Percentiles rank a stretch among this genome's conserved stretches.
Conservation (phyloP, 1,140 invertebrate species). For the Bombyx mandarina region DNA sequence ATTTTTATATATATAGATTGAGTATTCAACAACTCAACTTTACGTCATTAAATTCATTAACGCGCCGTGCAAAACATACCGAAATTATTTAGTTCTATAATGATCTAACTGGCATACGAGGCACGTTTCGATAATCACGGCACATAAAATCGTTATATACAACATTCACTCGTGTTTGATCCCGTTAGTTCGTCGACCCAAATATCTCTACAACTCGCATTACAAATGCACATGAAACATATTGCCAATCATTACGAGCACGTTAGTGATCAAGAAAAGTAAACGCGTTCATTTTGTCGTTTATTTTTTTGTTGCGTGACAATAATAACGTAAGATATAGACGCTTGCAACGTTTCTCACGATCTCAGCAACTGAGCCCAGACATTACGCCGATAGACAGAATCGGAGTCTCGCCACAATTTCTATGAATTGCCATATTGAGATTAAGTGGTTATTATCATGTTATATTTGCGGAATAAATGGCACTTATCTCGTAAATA, state of each 20-base stretch:
- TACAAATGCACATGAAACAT: conserved; percentile 26
- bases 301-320: conserved; percentile 36
- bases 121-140: not conserved
- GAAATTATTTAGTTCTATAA: too few relatives aligned
- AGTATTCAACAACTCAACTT: too few relatives aligned
- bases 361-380: conserved; percentile 29
- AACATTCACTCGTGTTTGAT: conserved; percentile 1
- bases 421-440: not conserved
- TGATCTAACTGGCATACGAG: too few relatives aligned
- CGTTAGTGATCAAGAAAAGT: conserved; percentile 26
- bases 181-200: conserved; percentile 56
- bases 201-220: conserved; percentile 29
- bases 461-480: conserved; percentile 14
- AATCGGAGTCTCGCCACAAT: conserved; percentile 3
- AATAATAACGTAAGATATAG: conserved; percentile 46
- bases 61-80: too few relatives aligned
- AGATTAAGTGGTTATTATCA: conserved; percentile 12
- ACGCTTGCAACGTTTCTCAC: conserved; percentile 52
- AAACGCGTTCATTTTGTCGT: conserved; percentile 25
- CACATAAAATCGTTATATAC: not conserved
- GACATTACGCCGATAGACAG: conserved; percentile 25
- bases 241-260: conserved; percentile 19
- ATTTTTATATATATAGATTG: too few relatives aligned
- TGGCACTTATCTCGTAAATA: conserved; percentile 6
- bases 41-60: too few relatives aligned